A percentile compares a stretch with the other conserved stretches of the same genome.
Evolutionary conservation across 1,140 invertebrate genomes (phyloP).

Genomic region (Anadara kagoshimensis): DNA sequence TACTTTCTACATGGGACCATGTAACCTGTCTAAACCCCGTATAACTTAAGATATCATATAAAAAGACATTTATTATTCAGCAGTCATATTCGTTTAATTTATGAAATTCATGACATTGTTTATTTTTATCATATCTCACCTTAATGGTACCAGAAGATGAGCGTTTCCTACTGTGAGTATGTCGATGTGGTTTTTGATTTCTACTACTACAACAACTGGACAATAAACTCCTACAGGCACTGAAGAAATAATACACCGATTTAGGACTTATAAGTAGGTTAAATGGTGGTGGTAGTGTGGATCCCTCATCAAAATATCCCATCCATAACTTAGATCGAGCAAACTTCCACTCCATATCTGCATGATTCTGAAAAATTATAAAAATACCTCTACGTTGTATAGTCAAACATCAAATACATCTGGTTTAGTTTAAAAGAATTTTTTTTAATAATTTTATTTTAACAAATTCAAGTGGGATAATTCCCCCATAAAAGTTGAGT

Average conservation of each 20-base stretch:
- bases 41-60: too few relatives aligned
- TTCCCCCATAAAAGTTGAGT: too few relatives aligned
- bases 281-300: slow-evolving; percentile 77
- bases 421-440: too few relatives aligned
- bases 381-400: too few relatives aligned
- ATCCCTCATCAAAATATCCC: slow-evolving; percentile 78
- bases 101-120: too few relatives aligned
- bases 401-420: too few relatives aligned
- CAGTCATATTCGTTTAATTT: too few relatives aligned
- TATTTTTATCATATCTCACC: slow-evolving; percentile 50
- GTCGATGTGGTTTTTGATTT: not conserved
- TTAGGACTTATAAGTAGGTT: slow-evolving; percentile 79
- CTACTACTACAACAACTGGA: slow-evolving; percentile 35
- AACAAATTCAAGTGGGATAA: too few relatives aligned
- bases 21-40: too few relatives aligned
- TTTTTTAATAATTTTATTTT: too few relatives aligned
- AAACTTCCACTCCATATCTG: slow-evolving; percentile 80
- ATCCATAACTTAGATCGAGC: slow-evolving; percentile 79
- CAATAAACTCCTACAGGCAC: slow-evolving; percentile 59
- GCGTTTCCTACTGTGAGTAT: slow-evolving; percentile 32
- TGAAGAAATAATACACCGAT: slow-evolving; percentile 74
- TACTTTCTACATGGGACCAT: too few relatives aligned
- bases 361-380: slow-evolving; percentile 74
- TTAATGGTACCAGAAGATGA: slow-evolving; percentile 54
- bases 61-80: too few relatives aligned